These are phyloP conservation scores for Drosophila bunnanda DNA, from an alignment of 2,888 invertebrate genomes.

Conservation along the genomic window DNA sequence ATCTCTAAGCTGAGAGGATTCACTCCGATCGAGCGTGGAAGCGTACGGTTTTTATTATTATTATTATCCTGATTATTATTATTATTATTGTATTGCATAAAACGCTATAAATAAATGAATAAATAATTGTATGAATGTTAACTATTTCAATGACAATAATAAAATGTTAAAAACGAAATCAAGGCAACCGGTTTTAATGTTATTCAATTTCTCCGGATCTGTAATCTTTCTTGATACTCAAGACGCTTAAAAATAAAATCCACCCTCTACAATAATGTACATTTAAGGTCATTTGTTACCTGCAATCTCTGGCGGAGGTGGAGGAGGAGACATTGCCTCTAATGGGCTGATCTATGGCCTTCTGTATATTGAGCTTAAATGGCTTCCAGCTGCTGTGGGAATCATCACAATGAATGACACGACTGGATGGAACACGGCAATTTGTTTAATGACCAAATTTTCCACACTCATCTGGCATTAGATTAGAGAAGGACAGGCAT, in stretches of 20 bases:
- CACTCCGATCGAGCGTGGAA: neutral
- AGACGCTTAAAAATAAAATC: too few species aligned
- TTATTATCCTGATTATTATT: slow-evolving; percentile 33
- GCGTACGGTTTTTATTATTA: slow-evolving; percentile 29
- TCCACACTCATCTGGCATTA: neutral
- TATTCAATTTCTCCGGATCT: neutral
- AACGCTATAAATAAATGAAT: slow-evolving; percentile 56
- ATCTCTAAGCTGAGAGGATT: neutral
- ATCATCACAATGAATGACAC: slow-evolving; percentile 1
- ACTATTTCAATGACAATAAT: slow-evolving; percentile 84
- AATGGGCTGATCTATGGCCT: slow-evolving; percentile 18
- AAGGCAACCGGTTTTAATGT: neutral
- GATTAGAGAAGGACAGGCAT: neutral
- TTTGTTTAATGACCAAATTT: slow-evolving; percentile 12
- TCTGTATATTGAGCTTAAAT: neutral
- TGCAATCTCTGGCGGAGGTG: neutral
- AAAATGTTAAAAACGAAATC: slow-evolving; percentile 69
- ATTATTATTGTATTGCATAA: slow-evolving; percentile 48
- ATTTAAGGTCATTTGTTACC: neutral
- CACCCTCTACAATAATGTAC: too few species aligned
- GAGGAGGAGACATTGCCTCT: neutral
- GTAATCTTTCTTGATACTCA: too few species aligned
- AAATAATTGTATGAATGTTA: slow-evolving; percentile 81
- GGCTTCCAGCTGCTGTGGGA: slow-evolving; percentile 21
- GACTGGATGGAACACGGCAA: neutral